A percentile compares a stretch with the other conserved stretches of the same genome.
Conservation (phyloP, 2,797 vertebrate genomes). For the Macropodus opercularis region DNA sequence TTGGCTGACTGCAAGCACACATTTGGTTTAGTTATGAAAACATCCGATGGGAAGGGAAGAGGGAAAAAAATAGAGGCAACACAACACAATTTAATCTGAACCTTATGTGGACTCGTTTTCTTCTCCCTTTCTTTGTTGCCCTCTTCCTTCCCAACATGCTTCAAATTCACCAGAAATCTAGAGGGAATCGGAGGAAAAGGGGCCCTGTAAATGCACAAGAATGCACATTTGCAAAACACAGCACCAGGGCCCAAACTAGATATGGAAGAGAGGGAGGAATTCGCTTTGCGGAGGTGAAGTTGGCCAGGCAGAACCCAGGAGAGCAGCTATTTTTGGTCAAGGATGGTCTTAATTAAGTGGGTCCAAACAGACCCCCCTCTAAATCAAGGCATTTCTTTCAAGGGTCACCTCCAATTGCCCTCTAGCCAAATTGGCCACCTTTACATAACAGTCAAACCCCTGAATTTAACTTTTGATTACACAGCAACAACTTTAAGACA, state of each 20-base stretch:
- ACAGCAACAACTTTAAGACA: background rate
- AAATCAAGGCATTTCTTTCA: conserved; percentile 52
- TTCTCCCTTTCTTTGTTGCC: conserved; percentile 36
- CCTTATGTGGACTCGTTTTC: conserved; percentile 76
- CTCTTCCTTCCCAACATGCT: conserved; percentile 61
- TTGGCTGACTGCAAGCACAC: conserved; percentile 74
- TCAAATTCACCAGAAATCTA: conserved; percentile 66
- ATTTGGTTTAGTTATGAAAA: conserved; percentile 85
- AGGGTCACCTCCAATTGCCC: conserved; percentile 47
- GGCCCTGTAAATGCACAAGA: conserved; percentile 68
- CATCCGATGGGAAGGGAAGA: conserved; percentile 79
- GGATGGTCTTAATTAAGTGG: conserved; percentile 66
- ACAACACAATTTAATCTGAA: conserved; percentile 80
- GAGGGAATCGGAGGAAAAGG: conserved; percentile 60
- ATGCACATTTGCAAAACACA: conserved; percentile 77
- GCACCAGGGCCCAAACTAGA: conserved; percentile 46
- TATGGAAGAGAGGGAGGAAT: conserved; percentile 36
- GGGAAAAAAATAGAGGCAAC: conserved; percentile 55
- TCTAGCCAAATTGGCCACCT: conserved; percentile 5
- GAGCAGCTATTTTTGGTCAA: conserved; percentile 47
- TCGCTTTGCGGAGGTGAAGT: conserved; percentile 29
- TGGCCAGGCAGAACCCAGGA: conserved; percentile 16
- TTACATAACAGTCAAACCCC: conserved; percentile 9
- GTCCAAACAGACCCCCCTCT: conserved; percentile 54
- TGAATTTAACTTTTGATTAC: background rate